Evolutionary conservation across 2,797 vertebrate genomes (phyloP), one percentile per base, ranked within the genome.

Genomic region (Naso thynnoides): DNA sequence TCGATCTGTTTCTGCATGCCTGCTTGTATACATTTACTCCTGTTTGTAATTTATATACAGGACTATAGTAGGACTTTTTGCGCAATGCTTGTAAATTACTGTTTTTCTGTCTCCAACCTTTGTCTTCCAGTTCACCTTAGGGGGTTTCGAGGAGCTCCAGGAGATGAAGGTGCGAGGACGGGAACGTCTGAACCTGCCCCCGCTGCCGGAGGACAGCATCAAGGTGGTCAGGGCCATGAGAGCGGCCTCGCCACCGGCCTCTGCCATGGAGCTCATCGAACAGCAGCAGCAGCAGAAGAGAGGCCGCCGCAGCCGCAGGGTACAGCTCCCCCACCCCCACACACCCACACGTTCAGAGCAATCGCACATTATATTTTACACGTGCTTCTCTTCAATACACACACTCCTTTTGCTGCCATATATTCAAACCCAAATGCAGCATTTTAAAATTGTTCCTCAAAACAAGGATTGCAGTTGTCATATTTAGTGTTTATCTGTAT

Each of bases 131-230:
- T 97, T 99, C 87, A 98, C 98, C 1, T 78, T 98, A 60, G 98
- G 98, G 6, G 97, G 98, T 3, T 98, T 99, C 7, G 94, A 96
- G 77, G 94, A 95, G 61, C 94, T 99, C 11, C 98, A 98, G 93
- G 86, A 88, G 53, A 93, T 96, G 94, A 99, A 98, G 90, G 92
- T 96, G 68, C 86, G 88, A 53, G 94, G 93, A 72, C 89, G 98
- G 6, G 93, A 93, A 72, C 94, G 95, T 26, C 64, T 97, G 82
- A 92, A 90, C 70, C 91, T 99, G 52, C 93, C 96, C 0, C 93
- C 96, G 0, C 90, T 99, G 78, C 95, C 96, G 0, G 98, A 99
- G 88, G 96, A 99, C 95, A 98, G 97, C 89, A 97, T 99, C 88
- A 95, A 96, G 89, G 97, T 99, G 86, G 95, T 97, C 70, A 88